Base-by-base conservation (phyloP, 2,888 invertebrate species). In the Neoaliturus tenellus region DNA sequence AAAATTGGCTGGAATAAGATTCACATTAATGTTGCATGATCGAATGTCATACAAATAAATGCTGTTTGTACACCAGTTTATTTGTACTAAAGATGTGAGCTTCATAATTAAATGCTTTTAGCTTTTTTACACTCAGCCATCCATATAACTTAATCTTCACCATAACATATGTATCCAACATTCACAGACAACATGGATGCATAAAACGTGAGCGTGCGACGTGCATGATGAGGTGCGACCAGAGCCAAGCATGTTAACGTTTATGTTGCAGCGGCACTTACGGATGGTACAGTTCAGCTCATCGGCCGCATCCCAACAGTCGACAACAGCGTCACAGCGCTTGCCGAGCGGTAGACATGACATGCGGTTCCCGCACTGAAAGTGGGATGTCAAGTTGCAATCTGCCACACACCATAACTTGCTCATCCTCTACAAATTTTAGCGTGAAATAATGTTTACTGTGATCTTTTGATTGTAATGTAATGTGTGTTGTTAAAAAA, bases 271-370 rank as follows among this genome's bases (percentile, higher is more conserved):
- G 69, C 28, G 31, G 5, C 58, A 84, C 55, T 81, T 75, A 81
- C 81, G 84, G 81, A 88, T 90, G 75, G 94, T 94, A 89, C 96
- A 96, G 89, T 94, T 93, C 41, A 93, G 91, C 92, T 96, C 96
- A 89, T 96, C 96, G 51, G 92, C 92, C 83, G 94, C 95, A 89
- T 96, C 95, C 95, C 95, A 96, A 89, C 96, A 96, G 89, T 96
- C 95, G 85, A 95, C 93, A 85, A 93, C 91, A 48, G 95, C 94
- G 89, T 96, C 94, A 90, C 96, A 96, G 87, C 92, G 92, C 89
- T 93, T 94, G n/a, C 91, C 91, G 85, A 93, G 92, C n/a, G 94
- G 91, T 84, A 96, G 92, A 90, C 96, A 96, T 73, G 95, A 95
- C 86, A 95, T 95, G 75, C 92, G 92, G 88, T 95, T 94, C 71